These are phyloP conservation scores for Enteromius paludinosus DNA, from an alignment of 2,797 vertebrate species.

Conservation along the genomic window DNA sequence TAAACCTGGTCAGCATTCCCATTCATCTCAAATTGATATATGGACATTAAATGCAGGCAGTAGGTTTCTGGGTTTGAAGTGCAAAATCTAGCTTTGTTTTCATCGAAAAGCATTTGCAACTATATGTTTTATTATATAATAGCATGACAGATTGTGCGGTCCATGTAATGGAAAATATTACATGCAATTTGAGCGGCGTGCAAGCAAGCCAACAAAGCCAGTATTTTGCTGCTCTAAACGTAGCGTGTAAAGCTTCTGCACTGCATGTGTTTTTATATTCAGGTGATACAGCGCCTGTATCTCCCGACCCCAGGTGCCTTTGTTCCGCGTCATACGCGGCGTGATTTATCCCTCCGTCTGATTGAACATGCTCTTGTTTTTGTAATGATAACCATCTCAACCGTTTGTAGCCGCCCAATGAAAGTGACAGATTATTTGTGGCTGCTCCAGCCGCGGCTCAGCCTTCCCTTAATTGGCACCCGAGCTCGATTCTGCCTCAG, in stretches of 20 bases:
- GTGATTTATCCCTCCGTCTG: conserved; percentile 44
- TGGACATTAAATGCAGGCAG: too few relatives aligned
- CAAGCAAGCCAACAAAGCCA: too few relatives aligned
- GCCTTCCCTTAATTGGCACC: conserved; percentile 53
- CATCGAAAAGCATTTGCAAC: background rate
- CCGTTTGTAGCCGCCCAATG: conserved; percentile 51
- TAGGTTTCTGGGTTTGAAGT: background rate
- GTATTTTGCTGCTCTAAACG: background rate
- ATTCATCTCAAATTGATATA: too few relatives aligned
- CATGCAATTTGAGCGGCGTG: background rate
- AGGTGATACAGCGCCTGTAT: conserved; percentile 8
- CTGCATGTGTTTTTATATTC: conserved; percentile 26
- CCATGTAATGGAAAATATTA: background rate
- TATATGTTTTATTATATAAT: background rate
- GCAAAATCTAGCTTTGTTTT: background rate
- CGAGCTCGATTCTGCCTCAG: conserved; percentile 35
- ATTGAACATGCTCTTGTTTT: conserved; percentile 55
- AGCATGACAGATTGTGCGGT: background rate
- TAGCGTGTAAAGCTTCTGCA: background rate
- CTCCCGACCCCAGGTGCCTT: conserved; percentile 33
- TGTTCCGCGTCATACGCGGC: conserved; percentile 34
- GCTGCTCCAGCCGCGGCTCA: conserved; percentile 48
- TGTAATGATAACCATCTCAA: conserved; percentile 58
- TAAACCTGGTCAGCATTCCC: too few relatives aligned
- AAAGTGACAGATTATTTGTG: conserved; percentile 57